These are phyloP conservation scores for Panthera leo DNA, from an alignment of 2,113 vertebrate species.

Conservation along the genomic window DNA sequence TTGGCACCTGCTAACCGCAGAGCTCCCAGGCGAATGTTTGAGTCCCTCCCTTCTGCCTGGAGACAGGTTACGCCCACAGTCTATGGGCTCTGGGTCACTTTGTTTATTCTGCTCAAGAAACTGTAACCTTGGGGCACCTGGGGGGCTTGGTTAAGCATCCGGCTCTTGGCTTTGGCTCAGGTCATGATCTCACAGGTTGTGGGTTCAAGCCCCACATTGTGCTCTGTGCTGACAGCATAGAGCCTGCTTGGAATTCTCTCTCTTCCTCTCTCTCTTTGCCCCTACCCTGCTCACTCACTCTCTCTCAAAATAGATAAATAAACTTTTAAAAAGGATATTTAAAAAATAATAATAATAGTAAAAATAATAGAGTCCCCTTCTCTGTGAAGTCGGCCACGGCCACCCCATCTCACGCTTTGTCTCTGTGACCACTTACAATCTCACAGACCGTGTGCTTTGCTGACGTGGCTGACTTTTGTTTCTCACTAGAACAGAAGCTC, in stretches of 20 bases:
- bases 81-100: background rate
- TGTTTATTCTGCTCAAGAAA: conserved; percentile 20
- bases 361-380: too few relatives aligned
- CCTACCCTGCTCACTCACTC: too few relatives aligned
- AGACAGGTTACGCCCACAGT: background rate
- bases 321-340: too few relatives aligned
- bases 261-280: too few relatives aligned
- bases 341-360: too few relatives aligned
- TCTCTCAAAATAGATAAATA: too few relatives aligned
- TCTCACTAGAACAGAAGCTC: background rate
- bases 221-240: too few relatives aligned
- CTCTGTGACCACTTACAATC: background rate
- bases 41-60: background rate
- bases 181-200: too few relatives aligned
- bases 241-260: too few relatives aligned
- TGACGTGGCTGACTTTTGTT: background rate
- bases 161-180: too few relatives aligned
- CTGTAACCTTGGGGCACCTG: background rate
- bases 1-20: background rate
- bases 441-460: background rate
- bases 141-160: too few relatives aligned
- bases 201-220: too few relatives aligned
- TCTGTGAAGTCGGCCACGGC: background rate
- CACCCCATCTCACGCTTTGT: background rate
- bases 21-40: background rate